phyloP scores from a whole-genome alignment of 2,113 vertebrate genomes.

The Cyanoramphus novaezelandiae region DNA sequence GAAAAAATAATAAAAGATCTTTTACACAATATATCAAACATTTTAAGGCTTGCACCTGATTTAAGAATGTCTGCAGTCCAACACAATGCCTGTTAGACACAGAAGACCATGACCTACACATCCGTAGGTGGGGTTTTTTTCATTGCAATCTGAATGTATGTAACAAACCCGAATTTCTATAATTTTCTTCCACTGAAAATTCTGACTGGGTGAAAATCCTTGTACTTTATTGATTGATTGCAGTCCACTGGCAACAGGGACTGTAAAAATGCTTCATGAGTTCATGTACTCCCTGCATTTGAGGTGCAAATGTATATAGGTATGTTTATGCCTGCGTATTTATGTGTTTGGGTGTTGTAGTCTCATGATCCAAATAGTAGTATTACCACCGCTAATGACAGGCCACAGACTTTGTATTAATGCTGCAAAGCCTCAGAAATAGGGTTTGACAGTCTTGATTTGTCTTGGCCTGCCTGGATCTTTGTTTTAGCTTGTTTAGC shows the following conservation, averaged over 20 bases:
- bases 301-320: not conserved
- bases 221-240: not conserved
- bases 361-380: not conserved
- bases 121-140: not conserved
- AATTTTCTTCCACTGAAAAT: not conserved
- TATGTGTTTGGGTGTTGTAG: not conserved
- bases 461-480: not conserved
- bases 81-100: not conserved
- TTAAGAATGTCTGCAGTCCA: not conserved
- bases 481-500: not conserved
- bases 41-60: not conserved
- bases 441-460: not conserved
- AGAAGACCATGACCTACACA: not conserved
- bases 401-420: not conserved
- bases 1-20: not conserved
- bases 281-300: not conserved
- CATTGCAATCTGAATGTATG: not conserved
- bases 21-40: not conserved
- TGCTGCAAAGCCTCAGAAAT: not conserved
- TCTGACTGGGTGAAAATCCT: not conserved
- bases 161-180: not conserved
- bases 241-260: not conserved
- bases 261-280: not conserved
- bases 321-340: not conserved
- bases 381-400: not conserved